Evolutionary conservation across 2,797 vertebrate species (phyloP), one percentile per base, ranked within the genome.

Genomic region (Choloepus didactylus): DNA sequence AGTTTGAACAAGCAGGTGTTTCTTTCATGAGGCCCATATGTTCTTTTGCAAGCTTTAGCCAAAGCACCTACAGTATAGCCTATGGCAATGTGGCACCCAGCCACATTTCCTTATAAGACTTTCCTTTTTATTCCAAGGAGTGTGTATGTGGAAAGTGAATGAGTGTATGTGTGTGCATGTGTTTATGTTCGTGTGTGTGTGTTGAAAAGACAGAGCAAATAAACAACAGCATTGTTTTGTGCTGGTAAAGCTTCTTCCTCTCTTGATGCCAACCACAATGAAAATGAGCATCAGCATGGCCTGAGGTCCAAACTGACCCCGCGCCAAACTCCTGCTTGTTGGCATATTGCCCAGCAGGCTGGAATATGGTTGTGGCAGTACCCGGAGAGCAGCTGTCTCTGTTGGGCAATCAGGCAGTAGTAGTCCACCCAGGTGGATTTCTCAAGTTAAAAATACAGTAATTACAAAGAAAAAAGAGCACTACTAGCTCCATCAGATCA

Each of bases 1-100:
- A 66, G 46, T 96, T 79, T 77, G 89, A 96, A 64, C 35, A 95
- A 96, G 73, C 84, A 97, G 82, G 51, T 97, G 94, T 95, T 96
- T 87, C 87, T 95, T 91, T 92, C 79, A 95, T 38, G 54, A 97
- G 93, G n/a, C 29, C 96, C 76, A 92, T 95, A 89, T 70, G 72
- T 95, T 96, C 90, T 87, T 75, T 51, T 0, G 0, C 35, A 94
- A 88, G 51, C 67, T 87, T 75, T 93, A 82, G 81, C 80, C 86
- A 89, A 92, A 95, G 77, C 59, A 93, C 66, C 87, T 96, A 80
- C 18, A 27, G 69, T 35, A 94, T 18, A 93, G 69, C 73, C 89
- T 62, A 27, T 38, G 94, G 89, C 85, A 44, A 35, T 41, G 25
- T 90, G 87, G 51, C 69, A 73, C 3, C 11, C 51, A 83, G 92